Base-by-base conservation (phyloP, 2,797 vertebrate species). In the Trachops cirrhosus region DNA sequence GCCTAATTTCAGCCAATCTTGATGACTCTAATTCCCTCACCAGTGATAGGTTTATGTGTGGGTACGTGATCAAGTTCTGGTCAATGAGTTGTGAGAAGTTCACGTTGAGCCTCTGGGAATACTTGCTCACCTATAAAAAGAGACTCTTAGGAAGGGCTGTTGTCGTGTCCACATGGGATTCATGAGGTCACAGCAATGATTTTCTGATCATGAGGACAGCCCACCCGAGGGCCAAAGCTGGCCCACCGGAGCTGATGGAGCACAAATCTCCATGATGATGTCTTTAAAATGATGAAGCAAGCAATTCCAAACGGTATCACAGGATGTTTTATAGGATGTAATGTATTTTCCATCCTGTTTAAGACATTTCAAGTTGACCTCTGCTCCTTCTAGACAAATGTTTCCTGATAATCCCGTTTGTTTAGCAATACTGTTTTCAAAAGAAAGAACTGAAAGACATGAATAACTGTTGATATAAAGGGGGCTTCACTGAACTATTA, bases 381-480 rank as follows among this genome's bases (percentile, higher is more conserved):
- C 6, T 89, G 46, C 80, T 79, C 52, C 68, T 68, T 39, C 3
- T 16, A 39, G 68, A 39, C 24, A 52, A 91, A 88, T n/a, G 37
- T 22, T 86, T 71, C 21, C 48, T 77, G 34, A 41, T 78, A 78
- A 71, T 71, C 18, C 11, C 11, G 18, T 48, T 89, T 48, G 14
- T 86, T 89, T 82, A 85, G 29, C 32, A 93, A 78, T 73, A n/a
- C 70, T 59, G 74, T 34, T 79, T 91, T 79, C 54, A 71, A 86
- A 64, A 71, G 41, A 62, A 80, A 34, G 9, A 52, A 46, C 2
- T 83, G 44, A 89, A 88, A 85, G 46, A 50, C 50, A 70, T 59
- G 37, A 91, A 44, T 26, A 64, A 64, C 80, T 21, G 39, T 1
- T 91, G 59, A 79, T 71, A 62, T 29, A 84, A 67, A 77, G 11